phyloP scores from a whole-genome alignment of 2,888 invertebrate species.

The Callimorpha dominula region DNA sequence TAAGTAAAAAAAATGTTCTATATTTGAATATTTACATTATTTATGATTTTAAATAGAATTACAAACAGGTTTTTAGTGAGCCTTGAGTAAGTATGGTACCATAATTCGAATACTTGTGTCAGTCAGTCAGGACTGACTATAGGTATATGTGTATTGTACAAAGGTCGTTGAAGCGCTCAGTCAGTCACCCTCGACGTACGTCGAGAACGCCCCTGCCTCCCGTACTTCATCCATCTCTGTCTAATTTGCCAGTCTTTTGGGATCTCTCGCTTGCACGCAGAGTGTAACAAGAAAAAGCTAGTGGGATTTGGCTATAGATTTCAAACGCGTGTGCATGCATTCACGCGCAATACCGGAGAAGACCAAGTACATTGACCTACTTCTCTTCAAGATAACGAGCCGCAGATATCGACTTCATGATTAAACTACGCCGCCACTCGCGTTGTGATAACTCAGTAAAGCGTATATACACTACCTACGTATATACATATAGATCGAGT shows the following conservation, averaged over 20 bases:
- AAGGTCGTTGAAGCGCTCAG: slow-evolving; percentile 15
- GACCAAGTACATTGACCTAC: slow-evolving; percentile 74
- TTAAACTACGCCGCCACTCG: slow-evolving; percentile 48
- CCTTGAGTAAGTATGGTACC: background rate
- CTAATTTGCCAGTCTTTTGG: slow-evolving; percentile 15
- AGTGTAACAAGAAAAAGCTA: slow-evolving; percentile 4
- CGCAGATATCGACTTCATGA: slow-evolving; percentile 68
- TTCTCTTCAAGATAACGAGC: slow-evolving; percentile 60
- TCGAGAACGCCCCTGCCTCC: slow-evolving; percentile 16
- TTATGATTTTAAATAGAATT: background rate
- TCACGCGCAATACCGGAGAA: slow-evolving; percentile 40
- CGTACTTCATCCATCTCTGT: slow-evolving; percentile 17
- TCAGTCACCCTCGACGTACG: slow-evolving; percentile 15
- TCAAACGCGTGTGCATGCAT: slow-evolving; percentile 15
- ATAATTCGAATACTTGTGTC: slow-evolving; percentile 12
- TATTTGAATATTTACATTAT: background rate
- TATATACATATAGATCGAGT: slow-evolving; percentile 3
- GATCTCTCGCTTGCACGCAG: slow-evolving; percentile 17
- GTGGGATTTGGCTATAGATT: slow-evolving; percentile 18
- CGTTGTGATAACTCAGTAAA: slow-evolving; percentile 46
- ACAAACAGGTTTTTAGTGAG: slow-evolving; percentile 2
- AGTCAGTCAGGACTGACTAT: slow-evolving; percentile 12
- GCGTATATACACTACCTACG: slow-evolving; percentile 25
- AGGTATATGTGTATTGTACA: background rate
- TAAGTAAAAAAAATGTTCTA: background rate